Evolutionary conservation across 2,797 vertebrate genomes (phyloP), one percentile per base, ranked within the genome.

Genomic region (Lepus townsendii): DNA sequence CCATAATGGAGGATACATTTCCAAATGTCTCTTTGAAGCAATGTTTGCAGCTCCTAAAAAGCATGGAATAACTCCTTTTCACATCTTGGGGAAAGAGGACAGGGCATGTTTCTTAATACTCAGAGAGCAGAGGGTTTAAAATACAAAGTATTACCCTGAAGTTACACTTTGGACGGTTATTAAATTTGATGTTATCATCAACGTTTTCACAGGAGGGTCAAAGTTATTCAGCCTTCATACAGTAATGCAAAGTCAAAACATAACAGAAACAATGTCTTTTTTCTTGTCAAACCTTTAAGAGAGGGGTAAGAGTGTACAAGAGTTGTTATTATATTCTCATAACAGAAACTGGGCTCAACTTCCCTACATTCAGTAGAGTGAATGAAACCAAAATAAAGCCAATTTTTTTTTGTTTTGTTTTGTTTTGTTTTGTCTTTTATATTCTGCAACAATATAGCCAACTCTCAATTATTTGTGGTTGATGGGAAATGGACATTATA

Each of bases 41-140:
- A 32, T 62, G 83, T 88, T 95, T 89, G 77, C 1, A 60, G 30
- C 92, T 94, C 57, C 78, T 95, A 11, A 96, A 97, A 94, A 97
- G 76, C 95, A 91, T 93, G 93, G 0, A 73, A 32, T 97, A 97
- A 92, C 54, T 97, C 30, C 30, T 97, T 98, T 97, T 77, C 57
- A 63, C n/a, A 82, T 24, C 19, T 68, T 97, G 97, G 87, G 82
- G 91, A 92, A 62, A 97, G 92, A 96, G 24, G 90, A 97, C 90
- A 98, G 89, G 97, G 90, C 84, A 88, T 97, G 96, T 97, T 97
- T 98, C 94, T 88, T 88, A 96, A 96, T 75, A 93, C 85, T 95
- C 95, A 83, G 93, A 65, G 95, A 96, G 85, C 69, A 92, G 14
- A 93, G 65, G 38, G 91, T 96, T 95, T 62, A 96, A 96, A 94